These are phyloP conservation scores for Zhengitettix transpicula DNA, from an alignment of 2,888 invertebrate species.

Conservation along the genomic window DNA sequence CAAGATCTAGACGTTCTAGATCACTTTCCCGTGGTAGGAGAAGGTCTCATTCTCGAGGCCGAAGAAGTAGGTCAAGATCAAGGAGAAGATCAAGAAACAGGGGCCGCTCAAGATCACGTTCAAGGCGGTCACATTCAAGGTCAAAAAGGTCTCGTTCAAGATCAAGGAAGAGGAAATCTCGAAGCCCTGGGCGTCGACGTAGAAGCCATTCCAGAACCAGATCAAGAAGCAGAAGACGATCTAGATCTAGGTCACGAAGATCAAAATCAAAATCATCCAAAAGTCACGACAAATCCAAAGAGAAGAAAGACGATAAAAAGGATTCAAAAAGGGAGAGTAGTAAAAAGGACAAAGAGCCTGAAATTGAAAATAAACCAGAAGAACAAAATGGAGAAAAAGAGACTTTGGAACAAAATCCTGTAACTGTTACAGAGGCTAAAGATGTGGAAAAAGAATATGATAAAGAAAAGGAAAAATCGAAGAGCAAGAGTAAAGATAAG, in stretches of 20 bases:
- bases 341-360: slow-evolving; percentile 8
- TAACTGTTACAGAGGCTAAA: slow-evolving; percentile 9
- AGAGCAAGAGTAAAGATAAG: slow-evolving; percentile 5
- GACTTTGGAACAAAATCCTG: slow-evolving; percentile 1
- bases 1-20: slow-evolving; percentile 30
- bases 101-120: slow-evolving; percentile 31
- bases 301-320: slow-evolving; percentile 15
- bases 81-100: slow-evolving; percentile 20
- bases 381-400: slow-evolving; percentile 10
- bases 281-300: slow-evolving; percentile 24
- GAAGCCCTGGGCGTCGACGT: slow-evolving; percentile 14
- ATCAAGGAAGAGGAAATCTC: slow-evolving; percentile 26
- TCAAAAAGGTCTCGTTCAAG: slow-evolving; percentile 38
- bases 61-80: slow-evolving; percentile 16
- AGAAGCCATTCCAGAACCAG: slow-evolving; percentile 13
- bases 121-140: slow-evolving; percentile 40
- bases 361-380: slow-evolving; percentile 1
- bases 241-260: slow-evolving; percentile 19
- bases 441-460: slow-evolving; percentile 16
- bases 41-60: slow-evolving; percentile 18
- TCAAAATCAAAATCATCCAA: slow-evolving; percentile 29
- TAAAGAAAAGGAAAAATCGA: slow-evolving; percentile 4
- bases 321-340: slow-evolving; percentile 3
- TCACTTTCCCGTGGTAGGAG: slow-evolving; percentile 18
- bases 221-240: slow-evolving; percentile 17